Base-by-base conservation (phyloP, 2,797 vertebrate genomes). In the Arremon aurantiirostris region DNA sequence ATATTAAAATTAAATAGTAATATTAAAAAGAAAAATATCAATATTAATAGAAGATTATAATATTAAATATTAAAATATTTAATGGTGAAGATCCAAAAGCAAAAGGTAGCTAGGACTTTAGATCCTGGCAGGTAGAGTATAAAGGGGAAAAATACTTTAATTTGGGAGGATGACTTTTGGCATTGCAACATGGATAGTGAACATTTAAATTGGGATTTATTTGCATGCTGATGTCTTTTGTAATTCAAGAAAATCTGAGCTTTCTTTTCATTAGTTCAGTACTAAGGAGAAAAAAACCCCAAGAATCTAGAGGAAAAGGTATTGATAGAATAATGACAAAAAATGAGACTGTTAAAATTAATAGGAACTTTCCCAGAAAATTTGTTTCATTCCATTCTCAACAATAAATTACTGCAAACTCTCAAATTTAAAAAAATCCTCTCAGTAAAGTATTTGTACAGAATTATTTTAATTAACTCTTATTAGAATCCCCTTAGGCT, bases 381-480 rank as follows among this genome's bases (percentile, higher is more conserved):
- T 70, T 41, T 39, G 68, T 22, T 94, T 75, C 18, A 66, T 84
- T 92, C 56, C 93, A 52, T 76, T 79, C n/a, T 52, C 5, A 73
- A 22, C 17, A 88, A 73, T 63, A 77, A 39, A 86, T 94, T 89
- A 86, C 17, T 56, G 8, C 12, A 88, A 93, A 80, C 26, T 21
- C 32, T 91, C 27, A 16, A 91, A n/a, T 56, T 91, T 32, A 77
- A 92, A 92, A 91, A 89, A 78, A 27, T 5, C 20, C 15, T 84
- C 63, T 85, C 93, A 76, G 15, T 81, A 82, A 88, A 91, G 63
- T 73, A 82, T 94, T 94, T 87, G 35, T 89, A 93, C 82, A 83
- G 44, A 88, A 94, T 76, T 55, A 89, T 68, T 95, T 90, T 37
- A 86, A 71, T 89, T 89, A 93, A 79, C 72, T 89, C 35, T 80